These are phyloP conservation scores for Trichosurus vulpecula DNA, from an alignment of 2,797 vertebrate genomes.

Conservation along the genomic window DNA sequence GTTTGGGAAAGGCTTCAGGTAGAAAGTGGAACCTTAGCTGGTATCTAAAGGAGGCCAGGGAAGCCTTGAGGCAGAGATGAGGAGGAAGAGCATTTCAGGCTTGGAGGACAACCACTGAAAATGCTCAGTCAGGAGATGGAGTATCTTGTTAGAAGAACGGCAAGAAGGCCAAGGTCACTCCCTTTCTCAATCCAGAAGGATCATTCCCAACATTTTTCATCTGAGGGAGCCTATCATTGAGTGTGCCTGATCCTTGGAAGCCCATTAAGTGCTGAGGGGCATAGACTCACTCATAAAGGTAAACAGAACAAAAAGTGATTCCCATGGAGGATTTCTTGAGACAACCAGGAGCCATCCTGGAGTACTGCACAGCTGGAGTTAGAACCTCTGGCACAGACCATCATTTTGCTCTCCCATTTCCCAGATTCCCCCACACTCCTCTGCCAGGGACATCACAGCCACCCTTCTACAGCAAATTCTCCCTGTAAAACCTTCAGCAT, in stretches of 20 bases:
- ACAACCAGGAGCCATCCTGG: not conserved
- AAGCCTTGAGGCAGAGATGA: not conserved
- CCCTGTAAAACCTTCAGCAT: not conserved
- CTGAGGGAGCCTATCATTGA: not conserved
- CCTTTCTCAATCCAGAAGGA: not conserved
- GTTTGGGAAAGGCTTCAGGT: not conserved
- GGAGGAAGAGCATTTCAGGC: not conserved
- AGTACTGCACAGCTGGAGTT: not conserved
- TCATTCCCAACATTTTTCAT: not conserved
- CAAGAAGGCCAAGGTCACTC: not conserved
- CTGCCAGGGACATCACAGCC: not conserved
- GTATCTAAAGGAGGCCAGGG: not conserved
- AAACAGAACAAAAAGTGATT: not conserved
- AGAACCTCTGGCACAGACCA: not conserved
- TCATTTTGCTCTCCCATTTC: not conserved
- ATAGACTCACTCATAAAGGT: not conserved
- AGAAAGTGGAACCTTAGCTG: not conserved
- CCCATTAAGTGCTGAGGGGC: not conserved
- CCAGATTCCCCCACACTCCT: not conserved
- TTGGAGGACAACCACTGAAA: too few species aligned
- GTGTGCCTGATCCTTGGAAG: not conserved
- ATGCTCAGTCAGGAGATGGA: not conserved
- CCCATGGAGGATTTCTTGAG: not conserved
- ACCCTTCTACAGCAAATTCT: not conserved
- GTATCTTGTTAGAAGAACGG: not conserved